Evolutionary conservation across 2,113 vertebrate species (phyloP), one percentile per base, ranked within the genome.

Genomic region (Cochlearius cochlearius): DNA sequence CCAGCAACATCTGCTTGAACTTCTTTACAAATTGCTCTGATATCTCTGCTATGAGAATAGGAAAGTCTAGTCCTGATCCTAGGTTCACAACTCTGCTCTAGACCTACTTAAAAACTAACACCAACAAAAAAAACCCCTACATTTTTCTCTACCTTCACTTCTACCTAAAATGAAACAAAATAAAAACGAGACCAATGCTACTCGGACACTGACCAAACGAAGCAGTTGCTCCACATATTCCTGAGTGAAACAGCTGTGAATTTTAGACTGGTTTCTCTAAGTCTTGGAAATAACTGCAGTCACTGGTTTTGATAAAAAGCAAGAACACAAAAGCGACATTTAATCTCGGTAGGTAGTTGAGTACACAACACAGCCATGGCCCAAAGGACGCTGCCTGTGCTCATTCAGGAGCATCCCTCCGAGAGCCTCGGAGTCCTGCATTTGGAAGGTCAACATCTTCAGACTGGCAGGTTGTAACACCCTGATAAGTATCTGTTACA

Each of bases 51-150:
- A 1, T 21, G 4, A 39, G 15, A 6, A 10, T 5, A 83, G 20
- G 12, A 74, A 79, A 86, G 60, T 69, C 45, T 23, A 25, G 26
- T 50, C 41, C 21, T 80, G 58, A 83, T 78, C 50, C 5, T 41
- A 56, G 16, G 12, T 58, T 87, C 62, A 60, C 5, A 17, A 88
- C 12, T 63, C 66, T 50, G 13, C 15, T 80, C 73, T 66, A 92
- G 18, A n/a, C 25, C 21, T 73, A 5, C 22, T 53, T 62, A 22
- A 67, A 78, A 74, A 36, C 4, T 30, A 56, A 2, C n/a, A 71
- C 0, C 6, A 63, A 29, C 25, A 45, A 26, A 49, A 26, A 49
- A 32, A 4, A 2, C 1, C 15, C 11, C 7, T 36, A 0, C 23
- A 23, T 39, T 80, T 75, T 90, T 76, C 29, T 76, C 39, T 55